Evolutionary conservation across 2,113 vertebrate genomes (phyloP).

Genomic region (Ictalurus furcatus): DNA sequence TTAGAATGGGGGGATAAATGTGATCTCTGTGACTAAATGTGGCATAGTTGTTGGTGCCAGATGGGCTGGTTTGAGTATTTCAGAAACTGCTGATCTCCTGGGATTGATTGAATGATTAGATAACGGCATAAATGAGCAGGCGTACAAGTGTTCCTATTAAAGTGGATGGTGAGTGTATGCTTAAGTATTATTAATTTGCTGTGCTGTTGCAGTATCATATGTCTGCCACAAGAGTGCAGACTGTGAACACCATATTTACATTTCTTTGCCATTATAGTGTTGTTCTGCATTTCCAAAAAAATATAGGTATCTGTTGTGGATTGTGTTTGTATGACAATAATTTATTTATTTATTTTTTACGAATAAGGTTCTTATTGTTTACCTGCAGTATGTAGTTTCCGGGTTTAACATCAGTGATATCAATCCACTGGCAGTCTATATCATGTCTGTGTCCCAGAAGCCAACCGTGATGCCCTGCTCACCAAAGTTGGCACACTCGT

Average conservation of each 20-base stretch:
- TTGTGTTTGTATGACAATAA: background rate
- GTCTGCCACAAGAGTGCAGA: constrained; percentile 38
- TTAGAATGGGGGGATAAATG: too few species aligned
- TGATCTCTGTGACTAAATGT: too few species aligned
- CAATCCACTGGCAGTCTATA: constrained; percentile 98
- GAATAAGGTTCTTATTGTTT: background rate
- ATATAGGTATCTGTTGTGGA: background rate
- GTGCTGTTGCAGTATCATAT: constrained; percentile 8
- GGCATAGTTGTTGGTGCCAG: too few species aligned
- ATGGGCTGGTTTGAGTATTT: too few species aligned
- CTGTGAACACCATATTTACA: background rate
- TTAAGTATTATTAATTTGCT: background rate
- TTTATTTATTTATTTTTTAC: too few species aligned
- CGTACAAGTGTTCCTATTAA: too few species aligned
- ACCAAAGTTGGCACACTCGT: too few species aligned
- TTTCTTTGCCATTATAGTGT: constrained; percentile 6
- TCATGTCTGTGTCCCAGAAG: constrained; percentile 95
- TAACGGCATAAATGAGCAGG: too few species aligned
- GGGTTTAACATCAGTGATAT: constrained; percentile 90
- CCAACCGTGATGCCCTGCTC: constrained; percentile 96
- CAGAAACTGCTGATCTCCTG: too few species aligned
- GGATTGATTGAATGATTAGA: too few species aligned
- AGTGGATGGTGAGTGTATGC: background rate
- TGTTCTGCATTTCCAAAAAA: background rate
- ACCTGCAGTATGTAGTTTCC: constrained; percentile 98